These are phyloP conservation scores for Tretioscincus oriximinensis DNA, from an alignment of 2,113 vertebrate genomes.

Conservation along the genomic window DNA sequence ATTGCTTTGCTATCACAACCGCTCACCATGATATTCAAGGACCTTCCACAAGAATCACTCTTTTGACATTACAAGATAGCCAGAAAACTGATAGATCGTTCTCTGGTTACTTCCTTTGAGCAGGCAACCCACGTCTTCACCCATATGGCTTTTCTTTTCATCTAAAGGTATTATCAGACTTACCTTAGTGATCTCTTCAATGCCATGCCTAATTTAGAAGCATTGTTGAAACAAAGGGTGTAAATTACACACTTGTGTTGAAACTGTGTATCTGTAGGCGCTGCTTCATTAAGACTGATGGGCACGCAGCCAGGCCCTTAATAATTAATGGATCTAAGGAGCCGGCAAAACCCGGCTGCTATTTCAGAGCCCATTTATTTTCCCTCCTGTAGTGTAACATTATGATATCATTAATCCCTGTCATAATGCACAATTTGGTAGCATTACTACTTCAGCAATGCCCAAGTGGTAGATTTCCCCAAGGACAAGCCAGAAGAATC, in stretches of 20 bases:
- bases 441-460: not conserved
- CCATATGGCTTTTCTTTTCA: not conserved
- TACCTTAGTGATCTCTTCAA: not conserved
- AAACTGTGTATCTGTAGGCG: not conserved
- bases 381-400: not conserved
- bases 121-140: not conserved
- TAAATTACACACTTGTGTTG: conserved; percentile 10
- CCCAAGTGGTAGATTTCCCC: not conserved
- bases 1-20: not conserved
- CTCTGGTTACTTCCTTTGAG: not conserved
- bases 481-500: not conserved
- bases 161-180: not conserved
- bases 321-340: conserved; percentile 3
- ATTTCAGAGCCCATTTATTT: conserved; percentile 28
- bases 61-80: not conserved
- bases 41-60: no score
- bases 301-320: conserved; percentile 25
- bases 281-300: conserved; percentile 5
- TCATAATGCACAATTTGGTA: not conserved
- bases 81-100: not conserved
- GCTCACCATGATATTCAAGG: not conserved
- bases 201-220: not conserved
- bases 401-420: conserved; percentile 1
- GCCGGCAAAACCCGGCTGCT: conserved; percentile 21
- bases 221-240: conserved; percentile 11